These are phyloP conservation scores for Cyphomyrmex costatus DNA, from an alignment of 1,140 invertebrate species.

Conservation along the genomic window DNA sequence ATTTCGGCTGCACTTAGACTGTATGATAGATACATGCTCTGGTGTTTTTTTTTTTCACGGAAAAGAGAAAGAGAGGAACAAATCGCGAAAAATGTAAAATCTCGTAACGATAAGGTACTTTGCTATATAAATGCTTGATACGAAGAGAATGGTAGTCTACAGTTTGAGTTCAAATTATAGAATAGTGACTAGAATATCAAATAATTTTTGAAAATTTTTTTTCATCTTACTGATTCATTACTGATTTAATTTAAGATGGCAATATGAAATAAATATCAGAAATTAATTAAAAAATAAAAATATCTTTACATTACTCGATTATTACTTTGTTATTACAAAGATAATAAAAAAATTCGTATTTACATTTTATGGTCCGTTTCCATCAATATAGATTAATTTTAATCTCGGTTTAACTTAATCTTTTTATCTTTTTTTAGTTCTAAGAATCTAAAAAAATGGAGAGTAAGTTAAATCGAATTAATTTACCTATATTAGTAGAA, in stretches of 20 bases:
- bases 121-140: not conserved
- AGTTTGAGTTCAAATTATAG: not conserved
- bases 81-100: constrained; percentile 24
- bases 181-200: not conserved
- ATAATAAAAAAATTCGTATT: not conserved
- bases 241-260: not conserved
- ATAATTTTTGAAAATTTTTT: not conserved
- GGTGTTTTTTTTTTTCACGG: not conserved
- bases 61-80: not conserved
- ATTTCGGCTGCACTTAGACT: constrained; percentile 2
- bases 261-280: not conserved
- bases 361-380: no score
- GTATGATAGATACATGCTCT: not conserved
- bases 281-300: constrained; percentile 3
- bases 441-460: no score
- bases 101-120: constrained; percentile 13
- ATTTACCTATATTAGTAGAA: no score
- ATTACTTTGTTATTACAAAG: constrained; percentile 12
- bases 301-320: not conserved
- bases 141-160: constrained; percentile 4
- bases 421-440: no score
- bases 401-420: no score
- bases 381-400: no score
- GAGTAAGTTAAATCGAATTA: no score
- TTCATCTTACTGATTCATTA: not conserved